Percentiles rank a stretch among this genome's conserved stretches.
These are phyloP conservation scores for Zygaena filipendulae DNA, from an alignment of 2,888 invertebrate species.

Conservation along the genomic window DNA sequence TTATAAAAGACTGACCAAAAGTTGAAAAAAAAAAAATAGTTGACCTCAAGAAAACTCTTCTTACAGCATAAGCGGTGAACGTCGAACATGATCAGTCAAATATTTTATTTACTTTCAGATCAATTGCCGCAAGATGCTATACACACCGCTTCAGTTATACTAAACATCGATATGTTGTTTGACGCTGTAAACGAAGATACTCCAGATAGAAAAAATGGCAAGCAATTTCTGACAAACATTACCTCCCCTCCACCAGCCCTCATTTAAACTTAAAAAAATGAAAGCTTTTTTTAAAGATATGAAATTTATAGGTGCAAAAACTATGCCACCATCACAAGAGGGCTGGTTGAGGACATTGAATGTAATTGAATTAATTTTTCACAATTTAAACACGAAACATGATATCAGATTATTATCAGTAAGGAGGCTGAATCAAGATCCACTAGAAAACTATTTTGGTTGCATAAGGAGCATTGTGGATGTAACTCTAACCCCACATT, in stretches of 20 bases:
- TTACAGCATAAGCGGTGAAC: no score
- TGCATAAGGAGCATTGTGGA: constrained; percentile 9
- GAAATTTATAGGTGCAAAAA: constrained; percentile 9
- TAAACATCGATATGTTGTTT: constrained; percentile 6
- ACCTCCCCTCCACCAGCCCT: constrained; percentile 9
- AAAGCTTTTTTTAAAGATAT: constrained; percentile 8
- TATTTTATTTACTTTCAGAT: no score
- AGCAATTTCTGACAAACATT: constrained; percentile 8
- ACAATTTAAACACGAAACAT: constrained; percentile 3
- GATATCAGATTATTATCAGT: constrained; percentile 2
- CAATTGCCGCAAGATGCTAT: constrained; percentile 8
- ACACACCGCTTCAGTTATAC: constrained; percentile 3
- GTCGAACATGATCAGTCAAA: no score
- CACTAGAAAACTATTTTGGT: constrained; percentile 10
- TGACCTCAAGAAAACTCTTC: no score
- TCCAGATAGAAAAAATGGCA: constrained; percentile 6
- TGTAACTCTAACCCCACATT: constrained; percentile 7
- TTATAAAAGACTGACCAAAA: no score
- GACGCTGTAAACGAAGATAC: constrained; percentile 7
- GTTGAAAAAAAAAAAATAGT: no score
- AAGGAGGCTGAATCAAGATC: constrained; percentile 7
- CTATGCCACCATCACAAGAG: constrained; percentile 4
- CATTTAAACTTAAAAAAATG: constrained; percentile 6
- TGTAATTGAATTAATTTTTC: not conserved
- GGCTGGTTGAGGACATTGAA: constrained; percentile 10